Percentiles rank a stretch among this genome's conserved stretches.
These are phyloP conservation scores for Indri indri DNA, from an alignment of 2,113 vertebrate species.

Conservation along the genomic window DNA sequence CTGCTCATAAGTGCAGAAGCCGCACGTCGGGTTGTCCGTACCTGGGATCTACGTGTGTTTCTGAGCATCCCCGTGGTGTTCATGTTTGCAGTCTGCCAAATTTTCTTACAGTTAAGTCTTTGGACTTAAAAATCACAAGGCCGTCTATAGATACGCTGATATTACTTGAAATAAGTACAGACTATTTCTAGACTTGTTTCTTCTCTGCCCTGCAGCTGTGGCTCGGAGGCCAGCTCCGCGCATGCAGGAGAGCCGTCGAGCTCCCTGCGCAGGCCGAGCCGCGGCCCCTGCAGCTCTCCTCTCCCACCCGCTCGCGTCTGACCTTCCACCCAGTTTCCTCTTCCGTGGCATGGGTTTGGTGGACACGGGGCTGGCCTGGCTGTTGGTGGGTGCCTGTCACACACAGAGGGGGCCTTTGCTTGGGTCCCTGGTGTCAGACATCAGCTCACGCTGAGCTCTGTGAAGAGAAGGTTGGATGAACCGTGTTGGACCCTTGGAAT, in stretches of 20 bases:
- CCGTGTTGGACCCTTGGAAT: accelerated
- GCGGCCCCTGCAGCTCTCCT: background rate
- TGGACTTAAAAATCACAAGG: background rate
- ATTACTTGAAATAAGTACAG: background rate
- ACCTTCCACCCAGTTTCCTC: background rate
- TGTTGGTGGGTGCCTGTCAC: conserved; percentile 85
- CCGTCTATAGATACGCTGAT: background rate
- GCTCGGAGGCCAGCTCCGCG: accelerated
- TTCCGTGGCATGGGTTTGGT: conserved; percentile 80
- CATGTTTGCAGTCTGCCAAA: background rate
- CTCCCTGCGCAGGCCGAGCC: background rate
- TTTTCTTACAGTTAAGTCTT: background rate
- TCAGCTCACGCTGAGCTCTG: no score
- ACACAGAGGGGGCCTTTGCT: background rate
- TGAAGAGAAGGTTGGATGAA: accelerated
- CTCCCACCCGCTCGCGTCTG: accelerated
- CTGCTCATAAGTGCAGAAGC: no score
- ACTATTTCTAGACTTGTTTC: background rate
- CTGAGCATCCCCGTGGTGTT: no score
- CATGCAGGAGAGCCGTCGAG: no score
- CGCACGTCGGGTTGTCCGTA: no score
- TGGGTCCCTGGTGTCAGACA: accelerated
- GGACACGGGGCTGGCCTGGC: conserved; percentile 87
- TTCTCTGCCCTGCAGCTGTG: accelerated
- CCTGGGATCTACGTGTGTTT: no score